These are phyloP conservation scores for Agonopterix heracliana DNA, from an alignment of 2,888 invertebrate genomes.

Conservation along the genomic window DNA sequence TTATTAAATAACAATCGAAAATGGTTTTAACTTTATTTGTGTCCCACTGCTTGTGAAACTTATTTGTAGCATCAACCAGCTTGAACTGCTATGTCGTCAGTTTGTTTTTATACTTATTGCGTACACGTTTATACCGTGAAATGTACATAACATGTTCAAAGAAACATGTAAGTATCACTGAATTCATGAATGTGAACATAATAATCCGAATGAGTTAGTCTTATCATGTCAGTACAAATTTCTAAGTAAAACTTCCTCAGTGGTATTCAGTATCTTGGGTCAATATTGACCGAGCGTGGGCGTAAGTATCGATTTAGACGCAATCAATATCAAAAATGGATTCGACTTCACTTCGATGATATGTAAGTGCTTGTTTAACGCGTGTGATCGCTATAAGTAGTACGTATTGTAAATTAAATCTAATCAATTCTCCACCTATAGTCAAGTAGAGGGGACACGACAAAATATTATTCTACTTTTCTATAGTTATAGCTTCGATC, in stretches of 20 bases:
- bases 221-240: constrained; percentile 52
- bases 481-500: too few species aligned
- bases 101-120: too few species aligned
- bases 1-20: neutral
- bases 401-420: neutral
- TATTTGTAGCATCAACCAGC: too few species aligned
- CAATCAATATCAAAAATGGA: constrained; percentile 46
- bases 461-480: neutral
- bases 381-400: constrained; percentile 17
- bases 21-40: too few species aligned
- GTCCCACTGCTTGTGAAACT: too few species aligned
- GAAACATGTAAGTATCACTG: too few species aligned
- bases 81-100: too few species aligned
- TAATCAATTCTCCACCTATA: too few species aligned
- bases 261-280: constrained; percentile 48
- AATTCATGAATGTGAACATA: too few species aligned
- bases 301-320: constrained; percentile 51
- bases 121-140: too few species aligned
- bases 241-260: constrained; percentile 62
- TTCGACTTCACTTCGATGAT: constrained; percentile 35
- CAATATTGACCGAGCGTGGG: constrained; percentile 70
- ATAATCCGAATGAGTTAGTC: too few species aligned
- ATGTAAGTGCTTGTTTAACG: constrained; percentile 35
- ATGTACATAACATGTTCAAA: too few species aligned
- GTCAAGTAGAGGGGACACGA: neutral